Conservation (phyloP, 2,797 vertebrate species). For the Poliocrania exsul region DNA sequence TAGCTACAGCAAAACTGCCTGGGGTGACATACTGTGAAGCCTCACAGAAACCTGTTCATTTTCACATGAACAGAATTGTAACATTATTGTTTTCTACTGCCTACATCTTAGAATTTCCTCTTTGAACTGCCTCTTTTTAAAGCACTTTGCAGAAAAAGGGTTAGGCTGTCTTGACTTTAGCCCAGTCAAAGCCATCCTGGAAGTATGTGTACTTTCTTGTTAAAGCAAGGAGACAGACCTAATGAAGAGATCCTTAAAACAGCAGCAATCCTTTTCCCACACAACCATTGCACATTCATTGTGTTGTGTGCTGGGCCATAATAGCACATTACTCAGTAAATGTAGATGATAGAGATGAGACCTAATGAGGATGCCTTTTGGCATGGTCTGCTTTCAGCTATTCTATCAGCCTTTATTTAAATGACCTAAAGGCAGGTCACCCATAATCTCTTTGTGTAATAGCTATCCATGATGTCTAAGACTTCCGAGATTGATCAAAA, state of each 20-base stretch:
- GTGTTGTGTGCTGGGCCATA: background rate
- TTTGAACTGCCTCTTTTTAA: background rate
- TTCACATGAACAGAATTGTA: background rate
- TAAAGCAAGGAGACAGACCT: background rate
- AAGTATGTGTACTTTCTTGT: background rate
- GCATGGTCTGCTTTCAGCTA: background rate
- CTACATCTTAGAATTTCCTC: background rate
- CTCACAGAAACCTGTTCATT: background rate
- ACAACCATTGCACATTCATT: background rate
- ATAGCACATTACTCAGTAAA: background rate
- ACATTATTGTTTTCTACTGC: background rate
- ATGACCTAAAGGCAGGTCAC: constrained; percentile 4
- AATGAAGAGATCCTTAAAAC: background rate
- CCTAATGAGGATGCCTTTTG: background rate
- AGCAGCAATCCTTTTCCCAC: background rate
- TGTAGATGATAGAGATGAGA: background rate
- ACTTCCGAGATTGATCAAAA: background rate
- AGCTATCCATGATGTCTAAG: background rate
- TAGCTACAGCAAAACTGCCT: background rate
- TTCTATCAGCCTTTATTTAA: background rate
- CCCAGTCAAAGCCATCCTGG: background rate
- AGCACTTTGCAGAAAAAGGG: background rate
- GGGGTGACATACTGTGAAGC: background rate
- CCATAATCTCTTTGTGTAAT: background rate
- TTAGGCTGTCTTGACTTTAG: background rate